phyloP scores from a whole-genome alignment of 1,140 invertebrate species.

The Lepidurus packardi region DNA sequence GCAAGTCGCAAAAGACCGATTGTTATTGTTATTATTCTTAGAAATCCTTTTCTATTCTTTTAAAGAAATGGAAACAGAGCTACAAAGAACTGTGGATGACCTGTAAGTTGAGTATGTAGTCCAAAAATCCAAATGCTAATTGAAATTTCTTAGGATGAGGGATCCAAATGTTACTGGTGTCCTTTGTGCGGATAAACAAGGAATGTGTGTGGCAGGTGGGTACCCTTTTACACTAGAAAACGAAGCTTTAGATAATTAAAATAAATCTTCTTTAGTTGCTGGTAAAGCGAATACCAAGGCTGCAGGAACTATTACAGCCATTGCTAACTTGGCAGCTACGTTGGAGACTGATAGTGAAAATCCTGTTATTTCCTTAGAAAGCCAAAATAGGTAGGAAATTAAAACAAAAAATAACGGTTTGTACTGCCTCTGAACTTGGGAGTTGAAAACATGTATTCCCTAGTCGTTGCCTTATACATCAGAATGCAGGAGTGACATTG shows the following conservation, averaged over 20 bases:
- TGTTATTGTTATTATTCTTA: too few species aligned
- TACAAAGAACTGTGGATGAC: background rate
- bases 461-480: constrained; percentile 16
- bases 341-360: background rate
- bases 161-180: background rate
- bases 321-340: background rate
- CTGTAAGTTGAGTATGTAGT: background rate
- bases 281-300: background rate
- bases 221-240: background rate
- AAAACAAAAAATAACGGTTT: too few species aligned
- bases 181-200: background rate
- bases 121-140: background rate
- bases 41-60: too few species aligned
- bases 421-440: too few species aligned
- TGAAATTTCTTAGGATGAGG: background rate
- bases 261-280: background rate
- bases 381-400: background rate
- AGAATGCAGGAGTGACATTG: background rate
- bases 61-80: background rate
- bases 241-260: background rate
- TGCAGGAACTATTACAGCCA: background rate
- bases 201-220: background rate
- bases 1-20: background rate
- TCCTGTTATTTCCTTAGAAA: background rate
- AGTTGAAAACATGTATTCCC: background rate